A percentile compares a stretch with the other conserved stretches of the same genome.
Conservation (phyloP, 1,140 invertebrate genomes). For the Halesus radiatus region DNA sequence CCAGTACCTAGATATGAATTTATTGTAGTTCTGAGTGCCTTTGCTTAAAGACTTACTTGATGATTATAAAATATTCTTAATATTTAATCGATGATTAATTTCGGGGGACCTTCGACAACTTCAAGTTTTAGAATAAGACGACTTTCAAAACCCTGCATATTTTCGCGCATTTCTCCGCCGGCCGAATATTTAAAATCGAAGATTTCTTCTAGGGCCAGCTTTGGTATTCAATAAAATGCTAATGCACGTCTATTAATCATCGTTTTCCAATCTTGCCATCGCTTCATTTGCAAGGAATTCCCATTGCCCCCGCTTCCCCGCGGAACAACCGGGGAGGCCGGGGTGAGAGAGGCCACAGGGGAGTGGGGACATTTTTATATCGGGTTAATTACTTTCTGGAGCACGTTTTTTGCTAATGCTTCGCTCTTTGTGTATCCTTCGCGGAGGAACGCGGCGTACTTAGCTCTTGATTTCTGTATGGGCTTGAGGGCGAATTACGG, state of each 20-base stretch:
- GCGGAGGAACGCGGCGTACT: slow-evolving; percentile 44
- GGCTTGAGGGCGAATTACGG: slow-evolving; percentile 41
- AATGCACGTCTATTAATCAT: slow-evolving; percentile 57
- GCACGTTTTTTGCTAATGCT: slow-evolving; percentile 57
- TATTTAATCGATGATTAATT: background rate
- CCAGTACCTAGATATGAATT: too few relatives aligned
- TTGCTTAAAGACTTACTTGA: too few relatives aligned
- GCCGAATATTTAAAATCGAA: slow-evolving; percentile 51
- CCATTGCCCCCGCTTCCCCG: slow-evolving; percentile 36
- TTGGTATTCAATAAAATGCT: slow-evolving; percentile 58
- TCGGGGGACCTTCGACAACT: background rate
- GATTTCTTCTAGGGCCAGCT: slow-evolving; percentile 47
- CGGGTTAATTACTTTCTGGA: slow-evolving; percentile 57
- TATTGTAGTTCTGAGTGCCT: too few relatives aligned
- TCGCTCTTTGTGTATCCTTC: slow-evolving; percentile 44
- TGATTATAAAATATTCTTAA: too few relatives aligned
- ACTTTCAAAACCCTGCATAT: slow-evolving; percentile 16
- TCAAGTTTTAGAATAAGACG: background rate
- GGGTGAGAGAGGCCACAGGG: background rate
- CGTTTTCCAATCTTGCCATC: slow-evolving; percentile 57
- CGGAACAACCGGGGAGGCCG: too few relatives aligned
- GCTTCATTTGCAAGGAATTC: slow-evolving; percentile 58
- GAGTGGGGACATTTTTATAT: slow-evolving; percentile 53
- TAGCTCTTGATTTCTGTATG: slow-evolving; percentile 51
- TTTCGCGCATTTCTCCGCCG: slow-evolving; percentile 26